Conservation (phyloP, 1,140 invertebrate genomes). For the Drosophila teissieri region DNA sequence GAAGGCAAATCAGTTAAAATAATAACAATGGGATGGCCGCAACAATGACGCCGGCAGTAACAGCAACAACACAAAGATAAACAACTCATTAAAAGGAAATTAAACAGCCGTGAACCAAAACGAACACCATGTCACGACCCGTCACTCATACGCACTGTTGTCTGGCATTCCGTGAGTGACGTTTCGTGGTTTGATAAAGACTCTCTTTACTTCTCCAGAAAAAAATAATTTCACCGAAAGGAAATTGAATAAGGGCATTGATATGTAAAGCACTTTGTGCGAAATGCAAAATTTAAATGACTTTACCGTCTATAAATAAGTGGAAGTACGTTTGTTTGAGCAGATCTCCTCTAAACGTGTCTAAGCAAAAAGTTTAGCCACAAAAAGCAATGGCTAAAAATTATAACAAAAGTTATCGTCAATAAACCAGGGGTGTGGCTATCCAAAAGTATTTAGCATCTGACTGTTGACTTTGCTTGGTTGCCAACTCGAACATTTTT, state of each 20-base stretch:
- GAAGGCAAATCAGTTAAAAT: constrained; percentile 59
- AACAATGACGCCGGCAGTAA: constrained; percentile 35
- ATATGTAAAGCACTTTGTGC: constrained; percentile 3
- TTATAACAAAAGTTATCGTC: constrained; percentile 13
- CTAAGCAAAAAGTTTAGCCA: constrained; percentile 26
- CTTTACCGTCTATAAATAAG: constrained; percentile 2
- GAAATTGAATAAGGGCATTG: constrained; percentile 16
- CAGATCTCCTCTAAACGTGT: constrained; percentile 37
- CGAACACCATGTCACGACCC: constrained; percentile 57
- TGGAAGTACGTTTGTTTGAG: constrained; percentile 14
- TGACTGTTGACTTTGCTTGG: constrained; percentile 21
- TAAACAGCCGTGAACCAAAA: constrained; percentile 72
- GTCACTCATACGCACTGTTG: constrained; percentile 74
- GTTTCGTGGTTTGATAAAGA: constrained; percentile 50
- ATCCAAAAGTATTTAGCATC: constrained; percentile 22
- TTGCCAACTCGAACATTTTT: constrained; percentile 15
- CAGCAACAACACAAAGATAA: constrained; percentile 62
- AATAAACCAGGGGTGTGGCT: constrained; percentile 11
- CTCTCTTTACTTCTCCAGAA: constrained; percentile 16
- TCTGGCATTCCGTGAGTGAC: constrained; percentile 61
- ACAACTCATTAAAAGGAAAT: constrained; percentile 79
- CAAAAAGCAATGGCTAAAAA: constrained; percentile 1
- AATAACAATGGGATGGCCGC: constrained; percentile 46
- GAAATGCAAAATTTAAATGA: background rate
- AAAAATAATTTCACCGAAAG: constrained; percentile 2